Percentiles rank a stretch among this genome's conserved stretches.
Evolutionary conservation across 2,888 invertebrate genomes (phyloP).

Genomic region (Drosophila hamatofila): DNA sequence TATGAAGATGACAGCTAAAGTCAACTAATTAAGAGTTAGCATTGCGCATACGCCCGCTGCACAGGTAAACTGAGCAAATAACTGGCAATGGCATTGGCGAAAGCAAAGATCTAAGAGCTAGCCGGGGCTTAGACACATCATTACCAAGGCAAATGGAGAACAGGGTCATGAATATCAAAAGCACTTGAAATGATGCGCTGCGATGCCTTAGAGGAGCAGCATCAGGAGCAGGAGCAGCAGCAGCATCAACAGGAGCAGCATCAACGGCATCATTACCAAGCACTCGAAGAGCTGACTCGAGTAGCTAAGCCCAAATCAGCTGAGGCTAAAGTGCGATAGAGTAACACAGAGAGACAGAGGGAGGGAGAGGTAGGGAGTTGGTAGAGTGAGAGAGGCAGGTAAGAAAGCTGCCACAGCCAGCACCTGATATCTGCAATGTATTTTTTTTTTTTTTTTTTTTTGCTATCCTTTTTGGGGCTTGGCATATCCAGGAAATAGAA

Average conservation of each 20-base stretch:
- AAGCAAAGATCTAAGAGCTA: constrained; percentile 28
- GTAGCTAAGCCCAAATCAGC: constrained; percentile 41
- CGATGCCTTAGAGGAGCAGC: constrained; percentile 33
- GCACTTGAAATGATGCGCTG: constrained; percentile 43
- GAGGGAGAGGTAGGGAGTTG: background rate
- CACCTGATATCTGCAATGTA: constrained; percentile 40
- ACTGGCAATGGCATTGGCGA: constrained; percentile 1
- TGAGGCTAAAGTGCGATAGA: constrained; percentile 1
- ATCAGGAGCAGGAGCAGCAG: background rate
- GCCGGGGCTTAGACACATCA: constrained; percentile 58
- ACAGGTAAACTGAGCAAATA: background rate
- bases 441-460: constrained; percentile 14
- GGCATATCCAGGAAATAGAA: constrained; percentile 72
- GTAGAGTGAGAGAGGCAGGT: background rate
- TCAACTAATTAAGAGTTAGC: constrained; percentile 49
- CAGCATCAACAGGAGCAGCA: background rate
- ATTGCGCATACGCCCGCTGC: constrained; percentile 35
- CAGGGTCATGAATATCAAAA: constrained; percentile 54
- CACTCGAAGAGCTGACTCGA: constrained; percentile 63
- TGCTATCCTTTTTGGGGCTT: constrained; percentile 21
- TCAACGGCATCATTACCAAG: constrained; percentile 62
- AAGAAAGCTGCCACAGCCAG: constrained; percentile 7
- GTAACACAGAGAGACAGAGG: background rate
- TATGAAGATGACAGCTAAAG: constrained; percentile 29
- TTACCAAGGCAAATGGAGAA: constrained; percentile 63